Percentiles rank a stretch among this genome's conserved stretches.
phyloP scores from a whole-genome alignment of 2,113 vertebrate species.

The Phodopus roborovskii region DNA sequence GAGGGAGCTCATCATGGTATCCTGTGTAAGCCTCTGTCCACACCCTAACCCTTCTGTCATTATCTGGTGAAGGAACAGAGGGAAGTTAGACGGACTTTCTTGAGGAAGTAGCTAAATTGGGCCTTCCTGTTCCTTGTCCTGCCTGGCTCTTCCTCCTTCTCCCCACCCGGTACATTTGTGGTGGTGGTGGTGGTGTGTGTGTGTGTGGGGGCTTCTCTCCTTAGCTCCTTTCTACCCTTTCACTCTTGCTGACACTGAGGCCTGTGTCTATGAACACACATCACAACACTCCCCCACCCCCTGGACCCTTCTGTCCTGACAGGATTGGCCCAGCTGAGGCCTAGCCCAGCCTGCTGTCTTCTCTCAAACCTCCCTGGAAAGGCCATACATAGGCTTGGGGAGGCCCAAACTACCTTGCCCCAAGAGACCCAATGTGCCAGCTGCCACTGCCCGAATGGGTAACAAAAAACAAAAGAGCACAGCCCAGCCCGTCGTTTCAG shows the following conservation, averaged over 20 bases:
- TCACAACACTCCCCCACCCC: not conserved
- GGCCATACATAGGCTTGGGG: not conserved
- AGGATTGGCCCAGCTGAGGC: not conserved
- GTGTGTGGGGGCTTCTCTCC: not conserved
- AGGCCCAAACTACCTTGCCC: not conserved
- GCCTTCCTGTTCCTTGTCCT: constrained; percentile 76
- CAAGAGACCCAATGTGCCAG: constrained; percentile 24
- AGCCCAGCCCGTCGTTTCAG: not conserved
- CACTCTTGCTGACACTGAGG: not conserved
- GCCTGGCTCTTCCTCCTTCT: not conserved
- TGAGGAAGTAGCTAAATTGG: constrained; percentile 81
- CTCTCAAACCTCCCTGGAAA: not conserved
- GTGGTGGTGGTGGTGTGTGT: too few species aligned
- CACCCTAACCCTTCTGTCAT: rapidly evolving
- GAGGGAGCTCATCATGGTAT: not conserved
- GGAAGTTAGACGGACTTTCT: constrained; percentile 62
- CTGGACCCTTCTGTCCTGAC: not conserved
- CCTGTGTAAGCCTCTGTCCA: not conserved
- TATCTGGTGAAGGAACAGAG: not conserved
- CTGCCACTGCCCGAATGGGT: constrained; percentile 56
- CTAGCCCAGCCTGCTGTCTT: not conserved
- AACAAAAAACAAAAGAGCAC: constrained; percentile 37
- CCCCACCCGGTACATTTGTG: not conserved
- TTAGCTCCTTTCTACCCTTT: not conserved
- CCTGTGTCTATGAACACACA: not conserved